Percentiles rank a stretch among this genome's conserved stretches.
These are phyloP conservation scores for Carcharodon carcharias DNA, from an alignment of 2,797 vertebrate species.

Conservation along the genomic window DNA sequence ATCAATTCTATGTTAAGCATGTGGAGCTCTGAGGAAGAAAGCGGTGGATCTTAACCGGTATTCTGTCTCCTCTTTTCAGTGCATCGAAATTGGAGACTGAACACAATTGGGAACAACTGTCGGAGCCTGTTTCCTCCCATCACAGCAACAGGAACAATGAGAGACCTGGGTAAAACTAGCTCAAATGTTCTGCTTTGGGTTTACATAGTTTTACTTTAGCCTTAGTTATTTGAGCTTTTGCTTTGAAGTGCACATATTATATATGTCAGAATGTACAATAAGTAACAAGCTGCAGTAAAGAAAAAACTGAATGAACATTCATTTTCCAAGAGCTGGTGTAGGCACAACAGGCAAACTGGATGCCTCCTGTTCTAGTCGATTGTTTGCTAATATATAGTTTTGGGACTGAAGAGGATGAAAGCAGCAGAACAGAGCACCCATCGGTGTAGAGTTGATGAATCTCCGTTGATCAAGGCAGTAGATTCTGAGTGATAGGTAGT, in stretches of 20 bases:
- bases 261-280: not conserved
- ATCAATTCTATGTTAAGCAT: not conserved
- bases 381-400: not conserved
- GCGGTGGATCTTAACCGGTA: not conserved
- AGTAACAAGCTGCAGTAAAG: not conserved
- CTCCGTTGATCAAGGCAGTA: not conserved
- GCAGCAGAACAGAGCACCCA: not conserved
- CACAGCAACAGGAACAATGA: conserved; percentile 76
- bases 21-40: not conserved
- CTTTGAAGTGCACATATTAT: not conserved
- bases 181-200: not conserved
- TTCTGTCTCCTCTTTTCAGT: conserved; percentile 53
- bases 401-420: not conserved
- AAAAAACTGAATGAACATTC: not conserved
- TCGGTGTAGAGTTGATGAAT: not conserved
- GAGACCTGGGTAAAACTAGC: conserved; percentile 59
- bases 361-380: not conserved
- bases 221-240: not conserved
- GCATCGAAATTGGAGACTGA: conserved; percentile 87
- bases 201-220: not conserved
- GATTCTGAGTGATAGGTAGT: not conserved
- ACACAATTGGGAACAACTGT: conserved; percentile 77
- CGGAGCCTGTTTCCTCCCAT: conserved; percentile 79
- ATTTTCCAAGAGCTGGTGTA: not conserved
- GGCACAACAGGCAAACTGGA: too few relatives aligned